A percentile compares a stretch with the other conserved stretches of the same genome.
phyloP scores from a whole-genome alignment of 2,113 vertebrate species.

The Chaenogobius annularis region DNA sequence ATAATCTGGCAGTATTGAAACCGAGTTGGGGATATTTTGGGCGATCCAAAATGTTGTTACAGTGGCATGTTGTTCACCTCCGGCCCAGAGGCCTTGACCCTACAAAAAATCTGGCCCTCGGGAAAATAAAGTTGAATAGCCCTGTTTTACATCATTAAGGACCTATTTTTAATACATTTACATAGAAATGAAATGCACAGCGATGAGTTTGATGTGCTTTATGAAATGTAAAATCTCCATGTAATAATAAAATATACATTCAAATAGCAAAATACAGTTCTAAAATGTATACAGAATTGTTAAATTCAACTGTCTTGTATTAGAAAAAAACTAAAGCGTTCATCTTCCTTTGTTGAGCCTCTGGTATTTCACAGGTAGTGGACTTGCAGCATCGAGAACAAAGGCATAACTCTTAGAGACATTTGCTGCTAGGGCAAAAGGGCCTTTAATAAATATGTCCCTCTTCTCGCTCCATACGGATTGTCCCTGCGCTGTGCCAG shows the following conservation, averaged over 20 bases:
- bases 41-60: too few relatives aligned
- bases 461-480: constrained; percentile 42
- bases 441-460: constrained; percentile 48
- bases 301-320: constrained; percentile 40
- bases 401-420: constrained; percentile 30
- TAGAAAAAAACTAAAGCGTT: constrained; percentile 37
- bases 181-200: constrained; percentile 40
- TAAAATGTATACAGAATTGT: constrained; percentile 55
- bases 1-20: too few relatives aligned
- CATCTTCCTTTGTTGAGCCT: constrained; percentile 45
- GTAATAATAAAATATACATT: constrained; percentile 74
- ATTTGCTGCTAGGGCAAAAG: constrained; percentile 37
- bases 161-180: constrained; percentile 32
- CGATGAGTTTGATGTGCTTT: constrained; percentile 47
- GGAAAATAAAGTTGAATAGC: too few relatives aligned
- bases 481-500: constrained; percentile 38
- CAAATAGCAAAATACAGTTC: constrained; percentile 64
- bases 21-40: too few relatives aligned
- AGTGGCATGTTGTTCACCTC: too few relatives aligned
- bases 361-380: constrained; percentile 65
- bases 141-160: constrained; percentile 49
- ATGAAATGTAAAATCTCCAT: constrained; percentile 49
- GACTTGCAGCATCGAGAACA: constrained; percentile 42
- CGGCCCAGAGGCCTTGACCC: too few relatives aligned
- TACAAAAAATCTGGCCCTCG: too few relatives aligned